Evolutionary conservation across 2,888 invertebrate species (phyloP), one percentile per base, ranked within the genome.

Genomic region (Aphrophora alni): DNA sequence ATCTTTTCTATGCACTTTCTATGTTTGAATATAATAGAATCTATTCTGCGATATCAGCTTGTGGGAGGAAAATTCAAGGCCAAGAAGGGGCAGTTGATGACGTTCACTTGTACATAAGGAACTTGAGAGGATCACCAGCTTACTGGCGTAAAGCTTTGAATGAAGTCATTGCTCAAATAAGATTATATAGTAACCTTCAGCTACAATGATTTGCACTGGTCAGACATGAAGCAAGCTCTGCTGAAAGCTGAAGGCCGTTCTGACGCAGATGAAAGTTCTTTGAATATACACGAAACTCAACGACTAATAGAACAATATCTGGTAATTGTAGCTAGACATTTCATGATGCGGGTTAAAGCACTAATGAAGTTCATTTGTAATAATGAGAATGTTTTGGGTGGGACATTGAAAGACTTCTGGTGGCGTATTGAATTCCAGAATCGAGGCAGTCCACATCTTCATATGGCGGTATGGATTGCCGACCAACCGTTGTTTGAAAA

Each of bases 351-450:
- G 8, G 33, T 33, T 5, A 33, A 33, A 5, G 33, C 33, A 5
- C 33, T 33, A 33, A 33, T 33, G 33, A 33, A 33, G 8, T 33
- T 33, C 8, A 33, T 33, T 8, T 5, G 8, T 5, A 33, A 33
- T 8, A 33, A 85, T 82, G 27, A 81, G 24, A 78, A 80, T n/a
- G 78, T 83, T 7, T 71, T 84, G n/a, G 81, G 81, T 24, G 82
- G 82, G 4, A 70, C 80, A 75, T 17, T 84, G 44, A 80, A 71
- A 28, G 85, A 87, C 75, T 85, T 76, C 83, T 85, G 86, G 87
- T 86, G 85, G 38, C 75, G 86, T 71, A 82, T 87, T 0, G 87
- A 87, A n/a, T 87, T 87, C 51, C 86, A 87, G 80, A 87, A 87
- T 44, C 80, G 86, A 0, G 87, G 86, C 10, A 87, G 86, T 71